Conservation (phyloP, 2,888 invertebrate species). For the Elgonia sp. region DNA sequence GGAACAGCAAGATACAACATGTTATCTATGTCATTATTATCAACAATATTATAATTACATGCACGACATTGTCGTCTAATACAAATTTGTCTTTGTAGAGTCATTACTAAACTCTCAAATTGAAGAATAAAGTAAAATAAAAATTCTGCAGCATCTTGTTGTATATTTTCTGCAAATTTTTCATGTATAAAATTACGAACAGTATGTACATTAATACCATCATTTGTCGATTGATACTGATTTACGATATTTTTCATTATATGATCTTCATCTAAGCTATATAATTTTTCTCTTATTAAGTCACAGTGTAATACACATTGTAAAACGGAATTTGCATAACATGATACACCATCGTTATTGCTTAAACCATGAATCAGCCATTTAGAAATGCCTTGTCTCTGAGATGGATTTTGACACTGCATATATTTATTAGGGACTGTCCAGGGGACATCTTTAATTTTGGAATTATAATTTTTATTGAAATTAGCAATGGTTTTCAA, state of each 20-base stretch:
- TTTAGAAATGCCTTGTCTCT: too few relatives aligned
- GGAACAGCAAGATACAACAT: slow-evolving; percentile 33
- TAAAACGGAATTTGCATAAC: slow-evolving; percentile 29
- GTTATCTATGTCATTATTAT: slow-evolving; percentile 16
- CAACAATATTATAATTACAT: slow-evolving; percentile 32
- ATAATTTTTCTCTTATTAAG: slow-evolving; percentile 34
- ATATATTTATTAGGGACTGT: slow-evolving; percentile 18
- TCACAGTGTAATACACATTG: slow-evolving; percentile 35
- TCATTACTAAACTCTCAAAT: slow-evolving; percentile 6
- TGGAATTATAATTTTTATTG: slow-evolving; percentile 57
- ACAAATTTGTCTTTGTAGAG: slow-evolving; percentile 19
- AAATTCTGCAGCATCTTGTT: slow-evolving; percentile 54
- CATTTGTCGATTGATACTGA: not conserved
- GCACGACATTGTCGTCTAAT: slow-evolving; percentile 17
- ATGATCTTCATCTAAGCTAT: slow-evolving; percentile 22
- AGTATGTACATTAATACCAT: not conserved
- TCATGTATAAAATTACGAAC: not conserved
- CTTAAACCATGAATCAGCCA: slow-evolving; percentile 2
- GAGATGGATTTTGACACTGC: slow-evolving; percentile 30
- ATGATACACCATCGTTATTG: slow-evolving; percentile 24
- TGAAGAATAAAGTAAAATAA: slow-evolving; percentile 13
- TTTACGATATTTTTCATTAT: not conserved
- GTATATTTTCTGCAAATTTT: slow-evolving; percentile 5
- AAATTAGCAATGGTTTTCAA: slow-evolving; percentile 59
- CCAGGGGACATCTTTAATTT: slow-evolving; percentile 16